Evolutionary conservation across 2,888 invertebrate genomes (phyloP).

Genomic region (Muschampia plurimacula): DNA sequence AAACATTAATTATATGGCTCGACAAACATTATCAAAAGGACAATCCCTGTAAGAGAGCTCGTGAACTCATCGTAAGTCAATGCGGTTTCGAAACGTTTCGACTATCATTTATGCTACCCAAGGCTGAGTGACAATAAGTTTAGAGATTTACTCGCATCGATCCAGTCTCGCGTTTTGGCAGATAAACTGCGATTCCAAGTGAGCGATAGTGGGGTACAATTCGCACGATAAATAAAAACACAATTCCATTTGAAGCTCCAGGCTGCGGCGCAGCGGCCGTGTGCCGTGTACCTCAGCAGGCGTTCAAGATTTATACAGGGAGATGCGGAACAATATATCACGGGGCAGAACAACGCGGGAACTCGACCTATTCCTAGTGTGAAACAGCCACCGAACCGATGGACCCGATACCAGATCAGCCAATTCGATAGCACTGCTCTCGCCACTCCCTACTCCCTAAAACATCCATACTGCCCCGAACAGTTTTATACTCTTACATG

Average conservation of each 20-base stretch:
- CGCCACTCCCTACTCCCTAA: neutral
- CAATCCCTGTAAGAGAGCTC: conserved; percentile 7
- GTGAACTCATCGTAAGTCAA: conserved; percentile 23
- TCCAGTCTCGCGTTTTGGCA: conserved; percentile 75
- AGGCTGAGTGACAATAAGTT: conserved; percentile 38
- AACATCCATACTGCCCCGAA: conserved; percentile 46
- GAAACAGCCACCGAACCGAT: conserved; percentile 80
- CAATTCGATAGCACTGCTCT: conserved; percentile 65
- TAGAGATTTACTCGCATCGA: conserved; percentile 50
- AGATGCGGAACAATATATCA: conserved; percentile 85
- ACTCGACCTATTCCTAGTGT: conserved; percentile 83
- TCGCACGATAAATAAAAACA: conserved; percentile 86
- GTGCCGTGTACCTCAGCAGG: conserved; percentile 85
- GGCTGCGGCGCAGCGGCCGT: conserved; percentile 76
- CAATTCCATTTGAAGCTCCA: conserved; percentile 84
- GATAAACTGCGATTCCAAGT: conserved; percentile 81
- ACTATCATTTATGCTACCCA: conserved; percentile 27
- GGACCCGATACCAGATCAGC: conserved; percentile 77
- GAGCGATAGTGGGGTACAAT: conserved; percentile 81
- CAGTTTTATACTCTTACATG: conserved; percentile 39
- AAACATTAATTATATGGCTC: neutral
- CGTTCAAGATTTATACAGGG: conserved; percentile 84
- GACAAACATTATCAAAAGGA: conserved; percentile 9
- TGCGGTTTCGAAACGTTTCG: conserved; percentile 23
- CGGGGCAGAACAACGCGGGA: conserved; percentile 78